Percentiles rank a stretch among this genome's conserved stretches.
These are phyloP conservation scores for Pollimyrus isidori DNA, from an alignment of 2,113 vertebrate genomes.

Conservation along the genomic window DNA sequence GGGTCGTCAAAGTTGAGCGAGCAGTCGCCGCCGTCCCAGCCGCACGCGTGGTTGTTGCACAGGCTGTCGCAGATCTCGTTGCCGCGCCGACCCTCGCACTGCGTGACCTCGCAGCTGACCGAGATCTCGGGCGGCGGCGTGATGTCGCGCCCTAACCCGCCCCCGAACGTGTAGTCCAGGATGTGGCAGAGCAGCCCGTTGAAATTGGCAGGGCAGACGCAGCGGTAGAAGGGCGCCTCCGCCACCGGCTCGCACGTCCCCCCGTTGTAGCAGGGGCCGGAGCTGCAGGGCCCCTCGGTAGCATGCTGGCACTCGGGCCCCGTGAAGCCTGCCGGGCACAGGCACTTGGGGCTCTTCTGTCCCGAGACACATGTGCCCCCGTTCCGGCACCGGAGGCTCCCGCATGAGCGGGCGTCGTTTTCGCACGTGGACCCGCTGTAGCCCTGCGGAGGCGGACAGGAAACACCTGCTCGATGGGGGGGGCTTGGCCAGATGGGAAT, in stretches of 20 bases:
- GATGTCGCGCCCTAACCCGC: conserved; percentile 71
- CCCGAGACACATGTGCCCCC: conserved; percentile 81
- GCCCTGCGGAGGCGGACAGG: conserved; percentile 54
- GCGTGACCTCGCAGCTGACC: conserved; percentile 56
- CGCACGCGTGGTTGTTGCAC: conserved; percentile 85
- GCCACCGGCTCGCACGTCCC: conserved; percentile 74
- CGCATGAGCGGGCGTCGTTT: conserved; percentile 74
- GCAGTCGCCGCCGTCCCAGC: conserved; percentile 93
- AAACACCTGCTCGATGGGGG: not conserved
- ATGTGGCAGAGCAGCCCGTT: conserved; percentile 87
- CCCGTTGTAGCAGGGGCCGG: conserved; percentile 84
- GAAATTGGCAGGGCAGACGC: conserved; percentile 78
- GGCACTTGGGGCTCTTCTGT: conserved; percentile 73
- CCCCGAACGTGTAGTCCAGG: conserved; percentile 71
- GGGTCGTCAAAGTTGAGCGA: conserved; percentile 87
- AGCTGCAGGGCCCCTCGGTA: conserved; percentile 68
- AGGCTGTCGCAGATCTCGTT: conserved; percentile 72
- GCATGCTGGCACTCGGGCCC: conserved; percentile 82
- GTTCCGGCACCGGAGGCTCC: conserved; percentile 77
- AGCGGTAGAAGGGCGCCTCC: conserved; percentile 75
- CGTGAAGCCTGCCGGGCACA: conserved; percentile 69
- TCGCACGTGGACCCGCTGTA: conserved; percentile 84
- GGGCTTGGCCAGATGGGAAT: not conserved
- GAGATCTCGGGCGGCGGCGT: conserved; percentile 48
- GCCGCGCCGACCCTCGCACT: conserved; percentile 62